Conservation (phyloP, 2,888 invertebrate species). For the Prenolepis imparis region DNA sequence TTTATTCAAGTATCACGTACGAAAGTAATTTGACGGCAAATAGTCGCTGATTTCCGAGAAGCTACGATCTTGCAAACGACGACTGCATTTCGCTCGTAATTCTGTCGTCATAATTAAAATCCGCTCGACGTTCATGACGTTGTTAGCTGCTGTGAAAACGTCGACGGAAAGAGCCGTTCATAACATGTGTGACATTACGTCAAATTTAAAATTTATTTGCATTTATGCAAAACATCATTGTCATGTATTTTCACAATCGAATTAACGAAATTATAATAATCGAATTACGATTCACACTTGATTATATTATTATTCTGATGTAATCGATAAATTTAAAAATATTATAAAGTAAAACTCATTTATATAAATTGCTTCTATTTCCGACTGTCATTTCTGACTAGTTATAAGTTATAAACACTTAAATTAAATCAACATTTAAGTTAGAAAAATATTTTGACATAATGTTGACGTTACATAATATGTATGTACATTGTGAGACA, state of each 20-base stretch:
- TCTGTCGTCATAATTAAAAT: slow-evolving; percentile 41
- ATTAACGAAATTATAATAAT: background rate
- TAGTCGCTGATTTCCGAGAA: slow-evolving; percentile 39
- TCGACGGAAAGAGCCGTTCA: background rate
- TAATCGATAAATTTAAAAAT: background rate
- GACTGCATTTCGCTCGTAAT: slow-evolving; percentile 32
- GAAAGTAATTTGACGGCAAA: slow-evolving; percentile 48
- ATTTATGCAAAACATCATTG: background rate
- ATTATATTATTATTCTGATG: background rate
- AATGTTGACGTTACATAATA: background rate
- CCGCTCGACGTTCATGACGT: slow-evolving; percentile 20
- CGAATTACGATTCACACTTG: background rate
- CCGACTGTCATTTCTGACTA: background rate
- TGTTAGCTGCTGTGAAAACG: slow-evolving; percentile 22
- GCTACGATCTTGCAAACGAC: slow-evolving; percentile 29
- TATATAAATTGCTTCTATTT: background rate
- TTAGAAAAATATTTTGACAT: background rate
- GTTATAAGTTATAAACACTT: background rate
- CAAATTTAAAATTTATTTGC: background rate
- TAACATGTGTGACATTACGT: background rate
- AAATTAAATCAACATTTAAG: background rate
- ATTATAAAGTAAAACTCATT: background rate
- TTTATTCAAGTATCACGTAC: slow-evolving; percentile 36
- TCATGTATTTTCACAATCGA: background rate
- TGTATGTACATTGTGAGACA: background rate